Conservation (phyloP, 2,888 invertebrate genomes). For the Odontomyia ornata region DNA sequence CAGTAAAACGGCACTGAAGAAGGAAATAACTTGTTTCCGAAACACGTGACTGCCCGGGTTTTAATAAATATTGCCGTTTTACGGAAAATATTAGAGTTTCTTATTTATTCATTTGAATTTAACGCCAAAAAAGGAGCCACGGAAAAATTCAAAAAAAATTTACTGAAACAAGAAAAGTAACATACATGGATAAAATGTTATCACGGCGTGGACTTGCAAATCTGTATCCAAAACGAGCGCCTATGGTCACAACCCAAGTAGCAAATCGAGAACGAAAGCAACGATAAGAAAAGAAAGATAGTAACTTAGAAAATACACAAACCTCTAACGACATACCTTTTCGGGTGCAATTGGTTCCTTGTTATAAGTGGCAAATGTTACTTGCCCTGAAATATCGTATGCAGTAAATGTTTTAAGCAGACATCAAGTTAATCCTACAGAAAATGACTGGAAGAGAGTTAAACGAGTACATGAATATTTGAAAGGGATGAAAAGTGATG, state of each 20-base stretch:
- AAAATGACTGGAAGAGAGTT: slow-evolving; percentile 40
- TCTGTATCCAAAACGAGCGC: neutral
- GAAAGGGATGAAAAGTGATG: slow-evolving; percentile 37
- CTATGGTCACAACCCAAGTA: neutral
- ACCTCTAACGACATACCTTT: neutral
- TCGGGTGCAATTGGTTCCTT: neutral
- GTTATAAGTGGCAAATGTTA: neutral
- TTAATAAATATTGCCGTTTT: no score
- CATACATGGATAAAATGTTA: neutral
- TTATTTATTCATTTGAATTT: no score
- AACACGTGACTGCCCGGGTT: no score
- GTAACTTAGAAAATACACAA: neutral
- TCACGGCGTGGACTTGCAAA: neutral
- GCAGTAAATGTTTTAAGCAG: slow-evolving; percentile 41
- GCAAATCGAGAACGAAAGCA: neutral
- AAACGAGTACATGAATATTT: slow-evolving; percentile 46
- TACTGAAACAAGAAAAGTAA: no score
- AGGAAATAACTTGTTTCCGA: no score
- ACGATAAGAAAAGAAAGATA: no score
- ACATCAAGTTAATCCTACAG: slow-evolving; percentile 45
- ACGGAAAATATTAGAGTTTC: no score
- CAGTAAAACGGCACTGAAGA: no score
- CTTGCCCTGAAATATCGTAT: neutral
- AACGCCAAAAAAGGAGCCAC: no score
- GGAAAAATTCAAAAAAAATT: no score